Conservation (phyloP, 2,888 invertebrate species). For the Drosophila borborema region DNA sequence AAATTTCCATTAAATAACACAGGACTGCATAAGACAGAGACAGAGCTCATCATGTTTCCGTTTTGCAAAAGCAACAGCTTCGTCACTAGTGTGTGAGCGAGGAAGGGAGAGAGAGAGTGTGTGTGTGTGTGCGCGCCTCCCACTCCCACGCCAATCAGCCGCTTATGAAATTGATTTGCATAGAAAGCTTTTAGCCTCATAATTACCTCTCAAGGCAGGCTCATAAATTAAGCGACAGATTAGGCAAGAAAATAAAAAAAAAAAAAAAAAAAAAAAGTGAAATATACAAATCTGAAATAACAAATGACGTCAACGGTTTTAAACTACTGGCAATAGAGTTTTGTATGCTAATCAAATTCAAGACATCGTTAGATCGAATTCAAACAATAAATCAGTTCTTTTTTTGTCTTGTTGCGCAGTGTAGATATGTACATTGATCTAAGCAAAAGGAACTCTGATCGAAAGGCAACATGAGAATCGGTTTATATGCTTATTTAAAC, state of each 20-base stretch:
- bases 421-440: neutral
- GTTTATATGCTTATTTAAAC: no score
- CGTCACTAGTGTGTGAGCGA: neutral
- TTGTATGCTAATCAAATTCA: conserved; percentile 13
- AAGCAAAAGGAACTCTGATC: neutral
- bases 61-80: conserved; percentile 20
- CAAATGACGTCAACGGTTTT: conserved; percentile 53
- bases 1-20: neutral
- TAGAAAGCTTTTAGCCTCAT: conserved; percentile 33
- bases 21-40: conserved; percentile 4
- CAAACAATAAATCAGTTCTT: conserved; percentile 4
- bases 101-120: neutral
- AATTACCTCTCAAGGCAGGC: conserved; percentile 52
- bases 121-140: neutral
- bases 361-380: conserved; percentile 7
- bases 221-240: conserved; percentile 58
- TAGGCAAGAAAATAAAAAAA: conserved; percentile 40
- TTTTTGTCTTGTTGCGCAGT: neutral
- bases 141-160: conserved; percentile 48
- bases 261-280: conserved; percentile 5
- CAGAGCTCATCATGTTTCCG: neutral
- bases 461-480: neutral
- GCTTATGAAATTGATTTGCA: conserved; percentile 38
- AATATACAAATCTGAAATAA: conserved; percentile 30
- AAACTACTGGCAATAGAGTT: conserved; percentile 42